phyloP scores from a whole-genome alignment of 30 jellyfish, hydroid and myxozoan species.

The Aurelia coerulea region DNA sequence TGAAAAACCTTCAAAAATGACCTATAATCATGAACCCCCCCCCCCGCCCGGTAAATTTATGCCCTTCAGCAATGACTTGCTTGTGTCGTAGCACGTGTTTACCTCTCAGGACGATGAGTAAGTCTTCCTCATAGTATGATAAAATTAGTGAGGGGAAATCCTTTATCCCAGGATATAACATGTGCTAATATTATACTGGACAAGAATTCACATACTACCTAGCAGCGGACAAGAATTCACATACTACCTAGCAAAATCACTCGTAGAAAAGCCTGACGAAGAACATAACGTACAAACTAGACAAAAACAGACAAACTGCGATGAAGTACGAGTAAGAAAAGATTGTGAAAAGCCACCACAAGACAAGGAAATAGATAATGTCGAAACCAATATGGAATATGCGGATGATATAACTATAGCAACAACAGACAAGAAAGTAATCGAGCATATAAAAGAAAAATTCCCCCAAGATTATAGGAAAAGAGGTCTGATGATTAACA shows the following conservation, averaged over 20 bases:
- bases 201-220: background rate
- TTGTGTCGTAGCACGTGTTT: too few relatives aligned
- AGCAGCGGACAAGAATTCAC: background rate
- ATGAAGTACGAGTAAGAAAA: background rate
- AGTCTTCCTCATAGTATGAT: too few relatives aligned
- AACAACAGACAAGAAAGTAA: background rate
- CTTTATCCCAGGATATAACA: too few relatives aligned
- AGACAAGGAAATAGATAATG: too few relatives aligned
- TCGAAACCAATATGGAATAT: background rate
- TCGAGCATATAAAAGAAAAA: background rate
- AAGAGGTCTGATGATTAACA: background rate
- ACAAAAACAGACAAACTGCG: background rate
- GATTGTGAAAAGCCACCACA: background rate
- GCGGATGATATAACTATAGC: slow-evolving; percentile 2
- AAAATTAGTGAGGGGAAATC: too few relatives aligned
- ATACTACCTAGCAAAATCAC: too few relatives aligned
- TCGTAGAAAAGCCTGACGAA: too few relatives aligned
- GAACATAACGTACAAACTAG: background rate
- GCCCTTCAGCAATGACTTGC: too few relatives aligned
- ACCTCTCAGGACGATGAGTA: too few relatives aligned
- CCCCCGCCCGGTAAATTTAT: too few relatives aligned
- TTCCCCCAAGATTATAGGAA: background rate
- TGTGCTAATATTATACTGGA: background rate
- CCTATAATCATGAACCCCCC: too few relatives aligned
- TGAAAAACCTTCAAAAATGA: too few relatives aligned